Evolutionary conservation across 2,113 vertebrate genomes (phyloP).

Genomic region (Tamias sibiricus): DNA sequence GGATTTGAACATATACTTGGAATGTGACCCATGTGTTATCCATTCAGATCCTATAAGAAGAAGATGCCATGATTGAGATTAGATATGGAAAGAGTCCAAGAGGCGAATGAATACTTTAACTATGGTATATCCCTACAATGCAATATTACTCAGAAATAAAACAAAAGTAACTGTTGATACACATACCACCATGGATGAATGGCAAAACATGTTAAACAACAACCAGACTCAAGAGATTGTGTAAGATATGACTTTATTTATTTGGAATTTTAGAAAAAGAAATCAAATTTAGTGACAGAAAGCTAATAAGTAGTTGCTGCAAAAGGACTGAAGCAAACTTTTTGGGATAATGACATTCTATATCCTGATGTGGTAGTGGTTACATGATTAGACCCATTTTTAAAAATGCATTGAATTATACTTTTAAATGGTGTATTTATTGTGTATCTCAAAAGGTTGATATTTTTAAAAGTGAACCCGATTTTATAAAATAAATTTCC

Average conservation of each 20-base stretch:
- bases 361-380: background rate
- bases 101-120: background rate
- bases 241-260: background rate
- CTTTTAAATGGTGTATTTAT: background rate
- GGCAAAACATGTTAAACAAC: background rate
- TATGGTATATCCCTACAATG: background rate
- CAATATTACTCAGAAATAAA: background rate
- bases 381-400: background rate
- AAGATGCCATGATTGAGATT: background rate
- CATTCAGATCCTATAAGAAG: background rate
- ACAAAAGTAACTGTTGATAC: background rate
- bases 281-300: background rate
- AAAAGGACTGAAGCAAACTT: background rate
- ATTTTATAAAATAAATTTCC: background rate
- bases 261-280: background rate
- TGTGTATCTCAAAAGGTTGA: background rate
- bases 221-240: background rate
- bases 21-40: background rate
- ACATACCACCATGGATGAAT: background rate
- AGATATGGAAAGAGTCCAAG: constrained; percentile 2
- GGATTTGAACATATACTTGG: background rate
- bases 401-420: background rate
- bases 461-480: background rate
- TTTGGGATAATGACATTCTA: background rate
- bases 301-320: background rate